Base-by-base conservation (phyloP, 2,888 invertebrate genomes). In the Ophion slaviceki region DNA sequence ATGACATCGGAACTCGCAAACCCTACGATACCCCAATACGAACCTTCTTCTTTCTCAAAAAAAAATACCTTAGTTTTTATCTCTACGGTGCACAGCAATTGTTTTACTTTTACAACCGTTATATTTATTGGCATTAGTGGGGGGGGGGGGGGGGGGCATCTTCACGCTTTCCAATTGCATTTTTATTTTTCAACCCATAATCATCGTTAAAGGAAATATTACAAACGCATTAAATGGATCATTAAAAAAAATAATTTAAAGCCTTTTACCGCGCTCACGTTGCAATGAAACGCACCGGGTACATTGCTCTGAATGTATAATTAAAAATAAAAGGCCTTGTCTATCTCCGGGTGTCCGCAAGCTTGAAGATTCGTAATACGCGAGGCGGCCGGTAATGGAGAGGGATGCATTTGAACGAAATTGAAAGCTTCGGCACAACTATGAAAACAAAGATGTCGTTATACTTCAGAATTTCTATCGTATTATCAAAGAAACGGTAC, bases 311-410 rank as follows among this genome's bases (percentile, higher is more conserved):
- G 53, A 68, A n/a, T 10, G 71, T 71, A 59, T 82, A 82, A 82
- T 85, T 85, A 80, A 80, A 85, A 76, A 1, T 1, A 24, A 24
- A 24, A 24, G 76, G 80, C 80, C 77, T 77, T 78, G 85, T 82
- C 84, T 47, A 67, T 81, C 71, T 74, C 68, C 6, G 68, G 67
- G 66, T 72, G 66, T 59, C 59, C 68, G 66, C 82, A n/a, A 85
- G 47, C 79, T 76, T 45, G 64, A 59, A 68, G 45, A 78, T 74
- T 40, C 77, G 66, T 64, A 76, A 59, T 70, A 76, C 59, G 2
- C 53, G 64, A 70, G 68, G 57, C 66, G 59, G 64, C 36, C 66
- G 53, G 76, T 75, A 80, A 75, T 64, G 59, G 70, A 67, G 71
- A 24, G 24, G 24, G 24, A 1, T 68, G 45, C 47, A 61, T 70